phyloP scores from a whole-genome alignment of 2,113 vertebrate species.

The Bubalus kerabau region DNA sequence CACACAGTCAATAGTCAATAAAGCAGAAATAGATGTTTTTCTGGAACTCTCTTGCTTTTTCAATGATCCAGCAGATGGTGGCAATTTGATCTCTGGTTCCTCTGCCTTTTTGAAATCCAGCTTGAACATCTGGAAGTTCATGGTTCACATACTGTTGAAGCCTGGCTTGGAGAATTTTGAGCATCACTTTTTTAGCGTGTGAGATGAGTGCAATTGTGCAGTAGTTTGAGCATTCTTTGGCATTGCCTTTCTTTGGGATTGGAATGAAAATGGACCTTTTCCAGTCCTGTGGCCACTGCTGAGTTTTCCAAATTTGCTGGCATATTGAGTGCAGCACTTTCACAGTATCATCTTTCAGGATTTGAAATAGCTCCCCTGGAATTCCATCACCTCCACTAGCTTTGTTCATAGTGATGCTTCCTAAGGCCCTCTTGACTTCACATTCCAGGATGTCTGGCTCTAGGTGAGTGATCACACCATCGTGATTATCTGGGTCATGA shows the following conservation, averaged over 20 bases:
- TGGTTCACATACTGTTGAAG: background rate
- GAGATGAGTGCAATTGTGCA: too few relatives aligned
- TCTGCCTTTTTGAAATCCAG: background rate
- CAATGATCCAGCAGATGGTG: fast-evolving
- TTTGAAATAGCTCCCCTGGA: too few relatives aligned
- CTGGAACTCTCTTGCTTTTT: background rate
- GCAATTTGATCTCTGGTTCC: background rate
- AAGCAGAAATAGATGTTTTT: background rate
- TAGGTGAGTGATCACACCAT: background rate
- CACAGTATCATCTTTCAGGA: too few relatives aligned
- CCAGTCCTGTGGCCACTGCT: too few relatives aligned
- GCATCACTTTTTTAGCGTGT: too few relatives aligned
- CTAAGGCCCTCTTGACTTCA: background rate
- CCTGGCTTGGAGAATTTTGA: too few relatives aligned
- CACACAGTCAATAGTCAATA: background rate
- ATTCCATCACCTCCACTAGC: background rate
- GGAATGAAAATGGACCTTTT: too few relatives aligned
- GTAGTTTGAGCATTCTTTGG: too few relatives aligned
- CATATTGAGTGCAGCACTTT: too few relatives aligned
- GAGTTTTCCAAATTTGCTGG: too few relatives aligned
- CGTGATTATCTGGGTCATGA: too few relatives aligned
- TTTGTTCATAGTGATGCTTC: background rate
- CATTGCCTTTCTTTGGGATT: too few relatives aligned
- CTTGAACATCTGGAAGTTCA: background rate
- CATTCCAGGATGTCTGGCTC: background rate